phyloP scores from a whole-genome alignment of 2,113 vertebrate species.

The Meriones unguiculatus region DNA sequence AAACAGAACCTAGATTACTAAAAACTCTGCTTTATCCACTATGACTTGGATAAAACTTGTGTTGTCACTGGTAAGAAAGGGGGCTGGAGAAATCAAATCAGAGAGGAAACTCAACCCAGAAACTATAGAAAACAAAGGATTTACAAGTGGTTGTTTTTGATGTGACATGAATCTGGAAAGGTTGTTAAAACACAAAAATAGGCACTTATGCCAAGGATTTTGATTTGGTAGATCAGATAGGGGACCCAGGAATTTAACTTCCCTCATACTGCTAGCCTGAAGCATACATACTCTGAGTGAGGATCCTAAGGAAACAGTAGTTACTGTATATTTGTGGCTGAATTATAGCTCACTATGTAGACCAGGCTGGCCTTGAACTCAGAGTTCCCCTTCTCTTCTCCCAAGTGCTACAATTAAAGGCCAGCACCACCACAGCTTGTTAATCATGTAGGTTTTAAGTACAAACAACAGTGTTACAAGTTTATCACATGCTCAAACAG shows the following conservation, averaged over 20 bases:
- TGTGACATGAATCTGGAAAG: neutral
- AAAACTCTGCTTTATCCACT: neutral
- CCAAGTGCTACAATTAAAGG: neutral
- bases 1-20: neutral
- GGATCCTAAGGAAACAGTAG: neutral
- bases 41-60: neutral
- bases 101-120: neutral
- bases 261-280: neutral
- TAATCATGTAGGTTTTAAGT: neutral
- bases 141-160: neutral
- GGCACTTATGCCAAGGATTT: neutral
- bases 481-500: slow-evolving; percentile 46
- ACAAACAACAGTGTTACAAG: neutral
- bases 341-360: neutral
- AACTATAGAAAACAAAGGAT: neutral
- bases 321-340: neutral
- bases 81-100: neutral
- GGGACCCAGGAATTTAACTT: neutral
- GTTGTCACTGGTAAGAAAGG: neutral
- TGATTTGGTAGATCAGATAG: neutral
- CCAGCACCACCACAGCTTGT: neutral
- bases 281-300: neutral
- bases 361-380: neutral
- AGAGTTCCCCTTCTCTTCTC: neutral
- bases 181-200: neutral